Evolutionary conservation across 2,888 invertebrate species (phyloP), one percentile per base, ranked within the genome.

Genomic region (Micoletzkya japonica): DNA sequence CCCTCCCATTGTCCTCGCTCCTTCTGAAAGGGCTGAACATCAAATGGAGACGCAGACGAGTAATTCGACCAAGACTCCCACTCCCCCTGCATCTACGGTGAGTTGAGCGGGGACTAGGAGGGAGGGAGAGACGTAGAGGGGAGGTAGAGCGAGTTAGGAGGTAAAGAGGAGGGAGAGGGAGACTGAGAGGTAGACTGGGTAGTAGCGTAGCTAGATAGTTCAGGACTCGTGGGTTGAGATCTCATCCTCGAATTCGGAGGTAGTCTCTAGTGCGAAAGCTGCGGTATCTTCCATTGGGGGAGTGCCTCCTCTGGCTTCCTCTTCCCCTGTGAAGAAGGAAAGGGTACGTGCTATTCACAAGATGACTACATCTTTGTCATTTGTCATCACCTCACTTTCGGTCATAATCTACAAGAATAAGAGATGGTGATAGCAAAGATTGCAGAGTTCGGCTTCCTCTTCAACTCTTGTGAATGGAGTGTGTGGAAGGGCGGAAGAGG

Each of bases 171-270:
- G n/a, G n/a, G n/a, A n/a, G n/a, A n/a, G n/a, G n/a, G n/a, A n/a
- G n/a, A n/a, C n/a, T n/a, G n/a, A n/a, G n/a, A n/a, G n/a, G n/a
- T n/a, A n/a, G n/a, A n/a, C n/a, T n/a, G n/a, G n/a, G n/a, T n/a
- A n/a, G n/a, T n/a, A n/a, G n/a, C n/a, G n/a, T n/a, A n/a, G n/a
- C n/a, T n/a, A n/a, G n/a, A n/a, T 52, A 20, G 0, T 58, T 34
- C 58, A 64, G 64, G 64, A 64, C 36, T 64, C 64, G 34, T 64
- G 64, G 64, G 64, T 64, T 32, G 64, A 64, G 30, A 39, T 64
- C 2, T 64, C 64, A 10, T 64, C 64, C 7, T 34, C 64, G 2
- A 52, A 26, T 32, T 64, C 64, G 0, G 64, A 64, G 50, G 61
- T 34, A 17, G 44, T 49, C 17, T 17, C 39, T 17, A 14, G 26